Evolutionary conservation across 2,113 vertebrate species (phyloP).

Genomic region (Galeopterus variegatus): DNA sequence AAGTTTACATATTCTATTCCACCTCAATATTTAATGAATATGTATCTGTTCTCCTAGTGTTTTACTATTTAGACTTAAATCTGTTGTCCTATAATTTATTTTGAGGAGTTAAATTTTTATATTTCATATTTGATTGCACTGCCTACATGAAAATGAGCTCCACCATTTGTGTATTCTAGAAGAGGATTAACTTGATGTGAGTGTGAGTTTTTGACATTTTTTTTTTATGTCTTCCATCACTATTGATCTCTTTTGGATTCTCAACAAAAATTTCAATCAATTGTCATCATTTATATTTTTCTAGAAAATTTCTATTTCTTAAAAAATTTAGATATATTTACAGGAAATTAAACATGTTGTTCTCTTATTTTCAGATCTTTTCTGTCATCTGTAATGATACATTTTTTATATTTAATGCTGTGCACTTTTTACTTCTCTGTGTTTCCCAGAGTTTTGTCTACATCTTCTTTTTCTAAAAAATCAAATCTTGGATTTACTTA

Average conservation of each 20-base stretch:
- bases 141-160: neutral
- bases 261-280: neutral
- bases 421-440: neutral
- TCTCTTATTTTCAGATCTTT: neutral
- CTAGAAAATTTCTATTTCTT: neutral
- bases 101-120: neutral
- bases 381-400: neutral
- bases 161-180: neutral
- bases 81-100: neutral
- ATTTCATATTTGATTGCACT: neutral
- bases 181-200: neutral
- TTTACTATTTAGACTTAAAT: neutral
- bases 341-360: neutral
- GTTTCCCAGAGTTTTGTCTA: neutral
- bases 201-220: neutral
- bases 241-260: neutral
- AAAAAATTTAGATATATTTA: conserved; percentile 28
- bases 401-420: neutral
- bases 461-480: neutral
- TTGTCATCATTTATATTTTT: neutral
- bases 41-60: neutral
- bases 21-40: neutral
- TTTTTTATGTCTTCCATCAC: neutral
- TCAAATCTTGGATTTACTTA: neutral
- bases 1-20: neutral